Conservation (phyloP, 2,113 vertebrate genomes). For the Stegostoma tigrinum region DNA sequence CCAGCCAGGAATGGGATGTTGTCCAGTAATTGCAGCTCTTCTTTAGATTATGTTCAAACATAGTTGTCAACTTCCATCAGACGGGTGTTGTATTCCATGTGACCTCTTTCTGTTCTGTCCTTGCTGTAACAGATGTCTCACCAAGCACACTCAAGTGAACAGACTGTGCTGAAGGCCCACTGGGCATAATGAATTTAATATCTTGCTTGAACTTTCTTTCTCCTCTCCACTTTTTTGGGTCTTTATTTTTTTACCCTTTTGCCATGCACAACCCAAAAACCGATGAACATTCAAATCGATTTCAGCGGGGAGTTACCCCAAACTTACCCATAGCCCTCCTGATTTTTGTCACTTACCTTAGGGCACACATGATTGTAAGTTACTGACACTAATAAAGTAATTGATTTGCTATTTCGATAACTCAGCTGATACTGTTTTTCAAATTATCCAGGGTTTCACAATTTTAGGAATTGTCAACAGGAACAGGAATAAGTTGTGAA, state of each 20-base stretch:
- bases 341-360: not conserved
- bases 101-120: not conserved
- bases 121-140: not conserved
- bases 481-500: not conserved
- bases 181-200: not conserved
- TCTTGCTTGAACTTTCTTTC: not conserved
- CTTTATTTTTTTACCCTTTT: not conserved
- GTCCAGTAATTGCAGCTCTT: not conserved
- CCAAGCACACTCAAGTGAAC: not conserved
- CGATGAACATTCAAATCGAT: not conserved
- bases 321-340: not conserved
- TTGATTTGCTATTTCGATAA: slow-evolving; percentile 15
- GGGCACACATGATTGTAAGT: not conserved
- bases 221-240: not conserved
- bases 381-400: not conserved
- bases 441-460: not conserved
- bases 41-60: not conserved
- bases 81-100: not conserved
- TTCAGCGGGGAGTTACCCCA: not conserved
- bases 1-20: not conserved
- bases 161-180: not conserved
- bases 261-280: not conserved
- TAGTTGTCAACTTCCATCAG: not conserved
- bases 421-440: not conserved
- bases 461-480: not conserved